These are phyloP conservation scores for Gordius sp. DNA, from an alignment of 2,888 invertebrate species.

Conservation along the genomic window DNA sequence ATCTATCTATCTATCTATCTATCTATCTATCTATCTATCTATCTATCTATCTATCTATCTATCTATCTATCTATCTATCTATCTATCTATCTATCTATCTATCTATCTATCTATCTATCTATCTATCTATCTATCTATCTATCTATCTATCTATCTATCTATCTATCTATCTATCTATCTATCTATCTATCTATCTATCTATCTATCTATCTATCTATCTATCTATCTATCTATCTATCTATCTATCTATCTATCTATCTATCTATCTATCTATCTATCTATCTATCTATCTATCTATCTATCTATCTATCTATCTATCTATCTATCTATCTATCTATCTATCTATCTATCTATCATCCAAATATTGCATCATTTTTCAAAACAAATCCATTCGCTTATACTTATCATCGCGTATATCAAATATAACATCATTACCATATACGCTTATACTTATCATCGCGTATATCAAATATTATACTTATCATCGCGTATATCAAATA, in stretches of 20 bases:
- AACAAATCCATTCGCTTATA: too few relatives aligned
- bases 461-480: too few relatives aligned
- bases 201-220: conserved; percentile 5
- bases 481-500: too few relatives aligned
- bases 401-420: too few relatives aligned
- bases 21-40: conserved; percentile 5
- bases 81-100: conserved; percentile 5
- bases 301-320: conserved; percentile 1
- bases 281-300: conserved; percentile 1
- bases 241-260: conserved; percentile 5
- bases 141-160: conserved; percentile 5
- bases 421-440: too few relatives aligned
- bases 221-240: conserved; percentile 5
- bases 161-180: conserved; percentile 5
- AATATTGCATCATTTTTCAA: too few relatives aligned
- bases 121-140: conserved; percentile 1
- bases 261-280: conserved; percentile 5
- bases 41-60: conserved; percentile 5
- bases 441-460: too few relatives aligned
- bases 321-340: conserved; percentile 5
- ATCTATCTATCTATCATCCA: conserved; percentile 5
- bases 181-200: conserved; percentile 5
- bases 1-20: conserved; percentile 5
- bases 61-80: conserved; percentile 5
- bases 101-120: conserved; percentile 5